Conservation (phyloP, 2,113 vertebrate species). For the Boleophthalmus pectinirostris region DNA sequence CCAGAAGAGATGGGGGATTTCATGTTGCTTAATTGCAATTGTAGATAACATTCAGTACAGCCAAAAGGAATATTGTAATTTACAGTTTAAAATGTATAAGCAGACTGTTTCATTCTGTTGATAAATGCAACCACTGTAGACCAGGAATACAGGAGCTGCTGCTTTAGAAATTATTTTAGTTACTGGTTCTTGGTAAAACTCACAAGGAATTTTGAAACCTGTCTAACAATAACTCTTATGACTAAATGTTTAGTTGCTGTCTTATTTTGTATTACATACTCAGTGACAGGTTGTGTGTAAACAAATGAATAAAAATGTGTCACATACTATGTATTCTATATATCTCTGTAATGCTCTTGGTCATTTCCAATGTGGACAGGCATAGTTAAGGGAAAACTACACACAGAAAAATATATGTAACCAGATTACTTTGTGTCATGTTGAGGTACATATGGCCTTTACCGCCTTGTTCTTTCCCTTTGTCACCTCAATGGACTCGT, state of each 20-base stretch:
- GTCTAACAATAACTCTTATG: not conserved
- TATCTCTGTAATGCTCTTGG: not conserved
- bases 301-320: not conserved
- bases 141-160: not conserved
- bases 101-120: too few relatives aligned
- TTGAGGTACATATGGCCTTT: slow-evolving; percentile 45
- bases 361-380: not conserved
- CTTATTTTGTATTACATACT: not conserved
- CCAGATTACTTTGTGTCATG: slow-evolving; percentile 14
- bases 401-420: not conserved
- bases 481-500: slow-evolving; percentile 54
- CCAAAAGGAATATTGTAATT: not conserved
- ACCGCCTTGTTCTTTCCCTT: slow-evolving; percentile 25
- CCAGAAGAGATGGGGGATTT: slow-evolving; percentile 29
- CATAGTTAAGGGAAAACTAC: not conserved
- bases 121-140: too few relatives aligned
- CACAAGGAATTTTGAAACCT: not conserved
- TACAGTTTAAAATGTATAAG: not conserved
- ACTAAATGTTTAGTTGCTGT: not conserved
- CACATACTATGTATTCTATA: not conserved
- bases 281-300: not conserved
- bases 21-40: slow-evolving; percentile 47
- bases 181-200: too few relatives aligned
- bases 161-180: too few relatives aligned
- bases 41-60: not conserved